These are phyloP conservation scores for Trichopoda pennipes DNA, from an alignment of 2,888 invertebrate species.

Conservation along the genomic window DNA sequence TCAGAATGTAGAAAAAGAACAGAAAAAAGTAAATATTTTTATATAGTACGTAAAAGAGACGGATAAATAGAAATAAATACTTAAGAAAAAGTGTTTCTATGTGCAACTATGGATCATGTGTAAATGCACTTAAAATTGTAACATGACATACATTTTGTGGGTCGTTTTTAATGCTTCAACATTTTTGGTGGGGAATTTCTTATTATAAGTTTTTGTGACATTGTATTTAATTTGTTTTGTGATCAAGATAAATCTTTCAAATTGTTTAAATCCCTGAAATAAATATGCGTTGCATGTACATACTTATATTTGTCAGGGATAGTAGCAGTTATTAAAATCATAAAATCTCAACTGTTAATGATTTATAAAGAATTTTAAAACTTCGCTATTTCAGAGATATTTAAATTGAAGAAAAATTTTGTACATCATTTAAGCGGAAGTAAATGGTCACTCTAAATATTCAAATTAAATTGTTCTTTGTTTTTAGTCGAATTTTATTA, in stretches of 20 bases:
- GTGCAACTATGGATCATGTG: slow-evolving; percentile 69
- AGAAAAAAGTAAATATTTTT: slow-evolving; percentile 10
- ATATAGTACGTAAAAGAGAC: slow-evolving; percentile 12
- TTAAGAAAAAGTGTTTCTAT: slow-evolving; percentile 40
- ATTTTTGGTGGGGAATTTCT: slow-evolving; percentile 19
- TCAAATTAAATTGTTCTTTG: no score
- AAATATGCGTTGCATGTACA: neutral
- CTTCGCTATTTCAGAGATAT: no score
- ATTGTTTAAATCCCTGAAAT: neutral
- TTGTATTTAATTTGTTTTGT: slow-evolving; percentile 14
- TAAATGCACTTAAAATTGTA: slow-evolving; percentile 75
- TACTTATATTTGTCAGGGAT: no score
- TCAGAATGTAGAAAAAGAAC: slow-evolving; percentile 12
- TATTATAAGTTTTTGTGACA: neutral
- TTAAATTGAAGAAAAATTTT: no score
- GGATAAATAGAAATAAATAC: slow-evolving; percentile 44
- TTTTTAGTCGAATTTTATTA: no score
- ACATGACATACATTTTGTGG: slow-evolving; percentile 75
- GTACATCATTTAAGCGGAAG: no score
- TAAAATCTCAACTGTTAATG: neutral
- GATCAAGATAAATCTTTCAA: slow-evolving; percentile 15
- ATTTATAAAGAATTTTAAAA: no score
- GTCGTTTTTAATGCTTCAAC: slow-evolving; percentile 15
- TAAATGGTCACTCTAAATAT: no score
- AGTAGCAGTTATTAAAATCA: neutral